Evolutionary conservation across 2,113 vertebrate species (phyloP), one percentile per base, ranked within the genome.

Genomic region (Nerophis ophidion): DNA sequence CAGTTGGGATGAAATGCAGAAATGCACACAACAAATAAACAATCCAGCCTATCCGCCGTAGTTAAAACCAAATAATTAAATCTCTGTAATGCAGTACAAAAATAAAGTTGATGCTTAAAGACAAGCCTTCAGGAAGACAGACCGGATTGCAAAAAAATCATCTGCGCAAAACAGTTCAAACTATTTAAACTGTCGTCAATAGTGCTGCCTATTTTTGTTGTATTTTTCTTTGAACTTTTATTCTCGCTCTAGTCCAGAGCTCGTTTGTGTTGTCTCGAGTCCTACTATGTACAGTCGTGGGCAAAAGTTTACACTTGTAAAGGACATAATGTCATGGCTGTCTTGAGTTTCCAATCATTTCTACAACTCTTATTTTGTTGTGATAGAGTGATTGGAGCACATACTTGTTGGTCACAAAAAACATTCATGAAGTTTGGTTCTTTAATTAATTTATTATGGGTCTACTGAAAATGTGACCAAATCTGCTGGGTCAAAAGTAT

Each of bases 141-240:
- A 35, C n/a, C 42, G 72, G 58, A 77, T 34, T 51, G 49, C 3
- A 26, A 13, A 55, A 7, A 7, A 60, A 68, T 64, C 12, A 59
- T 57, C 19, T 66, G 48, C 40, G 35, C 53, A 66, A 48, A 79
- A 26, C 26, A 70, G 4, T 64, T 44, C 50, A 72, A 54, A 74
- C 66, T 68, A 57, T 60, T 48, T 19, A 26, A 26, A 26, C 4
- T 13, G 40, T 60, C 68, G 71, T 77, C 46, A 56, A 12, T 35
- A 61, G 14, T 50, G 53, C 60, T 35, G 66, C 10, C 68, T 62
- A 68, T 71, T 65, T 63, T 82, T 76, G 56, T 26, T 26, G 26
- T 26, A 82, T 86, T 83, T 81, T 80, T 68, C 50, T 71, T 65
- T 72, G 55, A 80, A 70, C 76, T 80, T 73, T 78, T 47, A 68